Percentiles rank a stretch among this genome's conserved stretches.
Conservation (phyloP, 2,113 vertebrate genomes). For the Oriolus oriolus region DNA sequence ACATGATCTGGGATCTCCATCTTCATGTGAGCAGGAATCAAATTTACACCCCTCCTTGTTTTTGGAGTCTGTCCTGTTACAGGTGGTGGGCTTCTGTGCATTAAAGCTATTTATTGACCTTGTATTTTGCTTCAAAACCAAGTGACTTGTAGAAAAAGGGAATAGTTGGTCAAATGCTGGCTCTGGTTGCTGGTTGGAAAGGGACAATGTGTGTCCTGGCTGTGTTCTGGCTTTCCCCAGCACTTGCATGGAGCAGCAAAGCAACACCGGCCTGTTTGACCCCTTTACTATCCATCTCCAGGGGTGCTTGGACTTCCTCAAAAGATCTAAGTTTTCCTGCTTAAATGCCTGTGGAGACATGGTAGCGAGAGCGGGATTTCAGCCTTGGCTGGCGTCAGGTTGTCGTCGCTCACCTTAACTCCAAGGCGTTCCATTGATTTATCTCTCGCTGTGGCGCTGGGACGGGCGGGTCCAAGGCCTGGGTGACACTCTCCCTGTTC, state of each 20-base stretch:
- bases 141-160: background rate
- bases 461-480: background rate
- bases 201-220: background rate
- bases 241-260: background rate
- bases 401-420: background rate
- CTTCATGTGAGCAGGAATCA: background rate
- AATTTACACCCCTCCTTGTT: background rate
- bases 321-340: background rate
- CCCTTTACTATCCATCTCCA: background rate
- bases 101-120: rapidly evolving
- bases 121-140: background rate
- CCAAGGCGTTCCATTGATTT: background rate
- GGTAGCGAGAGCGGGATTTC: background rate
- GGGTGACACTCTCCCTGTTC: background rate
- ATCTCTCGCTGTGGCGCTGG: rapidly evolving
- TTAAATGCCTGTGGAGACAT: background rate
- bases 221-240: background rate
- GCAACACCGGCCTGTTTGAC: background rate
- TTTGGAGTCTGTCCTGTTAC: background rate
- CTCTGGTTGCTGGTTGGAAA: background rate
- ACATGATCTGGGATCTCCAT: background rate
- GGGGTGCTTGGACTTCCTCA: background rate
- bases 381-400: background rate
- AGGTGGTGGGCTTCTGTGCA: background rate
- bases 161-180: background rate